Base-by-base conservation (phyloP, 2,113 vertebrate genomes). In the Rostratula benghalensis region DNA sequence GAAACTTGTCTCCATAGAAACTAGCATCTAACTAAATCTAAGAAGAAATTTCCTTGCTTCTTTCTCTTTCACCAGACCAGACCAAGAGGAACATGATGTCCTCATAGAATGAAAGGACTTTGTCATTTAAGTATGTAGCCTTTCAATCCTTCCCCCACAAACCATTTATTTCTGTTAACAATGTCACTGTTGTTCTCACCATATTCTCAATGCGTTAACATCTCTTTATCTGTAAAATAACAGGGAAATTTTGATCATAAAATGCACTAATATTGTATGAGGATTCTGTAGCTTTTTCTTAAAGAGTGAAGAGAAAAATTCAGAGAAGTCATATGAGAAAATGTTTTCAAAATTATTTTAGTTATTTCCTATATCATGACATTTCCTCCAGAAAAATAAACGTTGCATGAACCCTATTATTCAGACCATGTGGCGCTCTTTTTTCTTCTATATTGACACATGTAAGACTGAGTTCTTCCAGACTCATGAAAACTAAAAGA, bases 1-100 rank as follows among this genome's bases (percentile, higher is more conserved):
- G 82, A 87, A 95, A 80, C 67, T 89, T 94, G 95, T 97, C 92
- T 96, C 94, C 96, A 96, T 97, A 96, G 96, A 96, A 97, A 97
- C 96, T n/a, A 90, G 37, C 51, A 70, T 64, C 96, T 96, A 96
- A 95, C 94, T 83, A 92, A 95, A 90, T 87, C 64, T 71, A 73
- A 90, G 69, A 89, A 71, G 81, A 96, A 75, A 93, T 92, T 71
- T 96, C 57, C 83, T 91, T 93, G 71, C 68, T 93, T 60, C 94
- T 81, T 94, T 93, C 61, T 93, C 54, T 89, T 92, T 87, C 65
- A 68, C 60, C 83, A 86, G 23, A 75, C 60, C 77, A 91, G 68
- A 53, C 65, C 77, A 84, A 92, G 90, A 89, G 59, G 90, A 89
- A 96, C 90, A 89, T 45, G 46, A 65, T 92, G 90, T 93, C 76